A percentile compares a stretch with the other conserved stretches of the same genome.
phyloP scores from a whole-genome alignment of 2,888 invertebrate genomes.

The Pammene aurita region DNA sequence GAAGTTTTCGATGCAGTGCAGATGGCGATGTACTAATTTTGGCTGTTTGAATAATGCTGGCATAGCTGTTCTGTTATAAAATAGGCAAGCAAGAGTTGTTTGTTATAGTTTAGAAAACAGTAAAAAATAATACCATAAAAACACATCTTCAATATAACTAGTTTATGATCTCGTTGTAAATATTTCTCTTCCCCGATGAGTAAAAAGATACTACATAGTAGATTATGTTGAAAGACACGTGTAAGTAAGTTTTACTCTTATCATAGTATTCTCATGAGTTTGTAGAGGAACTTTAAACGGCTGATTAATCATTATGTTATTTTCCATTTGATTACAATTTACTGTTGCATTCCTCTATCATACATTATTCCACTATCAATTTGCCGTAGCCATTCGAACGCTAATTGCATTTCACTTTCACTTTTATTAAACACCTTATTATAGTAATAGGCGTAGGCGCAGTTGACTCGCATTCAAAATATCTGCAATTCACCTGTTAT shows the following conservation, averaged over 20 bases:
- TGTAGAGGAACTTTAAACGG: neutral
- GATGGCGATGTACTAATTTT: neutral
- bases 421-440: slow-evolving; percentile 25
- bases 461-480: slow-evolving; percentile 13
- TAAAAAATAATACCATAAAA: too few species aligned
- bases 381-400: slow-evolving; percentile 12
- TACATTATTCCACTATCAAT: slow-evolving; percentile 28
- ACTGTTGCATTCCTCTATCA: slow-evolving; percentile 7
- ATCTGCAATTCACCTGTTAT: slow-evolving; percentile 7
- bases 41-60: too few species aligned
- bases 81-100: too few species aligned
- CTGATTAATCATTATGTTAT: neutral
- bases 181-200: too few species aligned
- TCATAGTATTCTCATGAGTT: slow-evolving; percentile 3
- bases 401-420: slow-evolving; percentile 32
- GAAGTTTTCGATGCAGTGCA: slow-evolving; percentile 52
- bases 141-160: too few species aligned
- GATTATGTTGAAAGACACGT: neutral
- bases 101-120: too few species aligned
- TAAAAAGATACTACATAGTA: too few species aligned
- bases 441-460: neutral
- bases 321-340: slow-evolving; percentile 8
- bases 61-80: neutral
- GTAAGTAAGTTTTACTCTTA: neutral
- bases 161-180: too few species aligned